phyloP scores from a whole-genome alignment of 2,113 vertebrate species.

The Columbina picui region DNA sequence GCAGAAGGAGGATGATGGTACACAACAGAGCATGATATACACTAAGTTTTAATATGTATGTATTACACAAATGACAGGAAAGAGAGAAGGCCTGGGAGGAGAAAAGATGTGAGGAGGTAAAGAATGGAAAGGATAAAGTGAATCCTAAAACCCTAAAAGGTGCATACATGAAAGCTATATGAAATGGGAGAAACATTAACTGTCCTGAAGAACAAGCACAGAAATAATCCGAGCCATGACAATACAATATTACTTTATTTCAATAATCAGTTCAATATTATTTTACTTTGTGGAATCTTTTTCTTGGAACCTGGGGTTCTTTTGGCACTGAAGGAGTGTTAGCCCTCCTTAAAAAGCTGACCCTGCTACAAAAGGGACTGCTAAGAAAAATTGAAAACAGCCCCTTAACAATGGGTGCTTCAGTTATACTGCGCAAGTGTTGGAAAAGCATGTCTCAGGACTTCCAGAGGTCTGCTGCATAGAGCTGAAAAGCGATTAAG shows the following conservation, averaged over 20 bases:
- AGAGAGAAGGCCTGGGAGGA: not conserved
- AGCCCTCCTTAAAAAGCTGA: conserved; percentile 42
- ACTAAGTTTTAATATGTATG: not conserved
- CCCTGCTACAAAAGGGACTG: conserved; percentile 54
- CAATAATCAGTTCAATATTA: conserved; percentile 46
- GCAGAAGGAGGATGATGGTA: not conserved
- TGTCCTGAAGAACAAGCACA: conserved; percentile 2
- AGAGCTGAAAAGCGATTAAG: conserved; percentile 72
- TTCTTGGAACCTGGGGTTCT: conserved; percentile 51
- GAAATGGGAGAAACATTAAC: not conserved
- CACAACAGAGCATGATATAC: not conserved
- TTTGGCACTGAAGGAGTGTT: conserved; percentile 52
- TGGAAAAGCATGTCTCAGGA: conserved; percentile 66
- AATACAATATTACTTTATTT: conserved; percentile 50
- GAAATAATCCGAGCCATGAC: conserved; percentile 42
- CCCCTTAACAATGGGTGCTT: conserved; percentile 57
- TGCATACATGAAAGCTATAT: not conserved
- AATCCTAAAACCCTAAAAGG: not conserved
- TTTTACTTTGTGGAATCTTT: conserved; percentile 60
- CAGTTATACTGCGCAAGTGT: conserved; percentile 62
- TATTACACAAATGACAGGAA: not conserved
- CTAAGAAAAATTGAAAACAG: conserved; percentile 64
- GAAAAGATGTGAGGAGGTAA: not conserved
- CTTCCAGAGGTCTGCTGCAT: conserved; percentile 62
- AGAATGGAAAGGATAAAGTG: not conserved